Base-by-base conservation (phyloP, 2,113 vertebrate genomes). In the Plotosus lineatus region DNA sequence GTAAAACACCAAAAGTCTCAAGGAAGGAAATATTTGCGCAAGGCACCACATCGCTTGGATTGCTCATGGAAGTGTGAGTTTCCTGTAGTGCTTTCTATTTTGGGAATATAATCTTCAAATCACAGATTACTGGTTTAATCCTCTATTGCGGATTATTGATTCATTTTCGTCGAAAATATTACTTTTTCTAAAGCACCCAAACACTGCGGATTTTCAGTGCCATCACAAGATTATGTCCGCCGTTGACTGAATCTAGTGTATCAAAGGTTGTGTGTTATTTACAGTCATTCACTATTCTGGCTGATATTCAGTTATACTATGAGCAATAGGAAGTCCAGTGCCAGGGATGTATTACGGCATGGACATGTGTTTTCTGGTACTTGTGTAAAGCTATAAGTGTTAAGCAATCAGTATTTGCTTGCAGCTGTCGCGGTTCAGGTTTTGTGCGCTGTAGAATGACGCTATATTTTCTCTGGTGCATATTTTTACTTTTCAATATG, bases 41-140 rank as follows among this genome's bases (percentile, higher is more conserved):
- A 5, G 14, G 58, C 58, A 61, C 19, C 61, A 40, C 1, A 40
- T 11, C 36, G 61, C 61, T 42, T 48, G 66, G 0, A 17, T 26
- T 31, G 14, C 26, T 19, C 19, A 21, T 61, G 46, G 8, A 61
- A 48, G 42, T 6, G 56, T 10, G 21, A 17, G 12, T 19, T 14
- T 0, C 6, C 8, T 19, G 10, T n/a, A 5, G 6, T 9, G 55
- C 12, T 58, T 4, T 72, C 17, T 72, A 72, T 33, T 72, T 44
- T 48, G 50, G 66, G 42, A 72, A 55, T 72, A 21, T 73, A 80
- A 80, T 80, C 78, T 80, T 42, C 40, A 26, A n/a, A 61, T n/a
- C 33, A 53, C 10, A 42, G 66, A 72, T 60, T 80, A 50, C 78
- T 73, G 51, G n/a, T 50, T 46, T 73, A 80, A 72, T 80, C 78